Evolutionary conservation across 1,140 invertebrate genomes (phyloP).

Genomic region (Cheumatopsyche charites): DNA sequence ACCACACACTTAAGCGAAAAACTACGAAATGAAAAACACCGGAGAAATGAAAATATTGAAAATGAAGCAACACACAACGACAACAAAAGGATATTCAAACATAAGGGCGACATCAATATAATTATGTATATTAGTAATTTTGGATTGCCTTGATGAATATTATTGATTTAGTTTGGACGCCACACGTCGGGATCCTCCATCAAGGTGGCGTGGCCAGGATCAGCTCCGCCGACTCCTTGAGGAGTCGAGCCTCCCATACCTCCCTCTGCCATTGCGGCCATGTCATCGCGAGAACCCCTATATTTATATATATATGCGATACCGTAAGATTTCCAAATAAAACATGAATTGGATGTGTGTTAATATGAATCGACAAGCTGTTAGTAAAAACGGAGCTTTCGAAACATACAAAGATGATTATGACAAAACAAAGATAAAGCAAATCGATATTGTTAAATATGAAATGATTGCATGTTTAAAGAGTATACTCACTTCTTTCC

Average conservation of each 20-base stretch:
- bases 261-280: constrained; percentile 78
- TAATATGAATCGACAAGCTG: background rate
- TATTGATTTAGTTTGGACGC: constrained; percentile 79
- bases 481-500: constrained; percentile 81
- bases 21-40: background rate
- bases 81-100: too few species aligned
- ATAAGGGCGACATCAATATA: background rate
- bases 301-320: constrained; percentile 27
- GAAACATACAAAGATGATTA: constrained; percentile 11
- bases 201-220: constrained; percentile 75
- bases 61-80: background rate
- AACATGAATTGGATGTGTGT: background rate
- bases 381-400: background rate
- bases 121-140: background rate
- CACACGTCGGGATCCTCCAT: constrained; percentile 90
- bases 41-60: too few species aligned
- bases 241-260: constrained; percentile 66
- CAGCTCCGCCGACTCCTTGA: constrained; percentile 62
- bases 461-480: background rate
- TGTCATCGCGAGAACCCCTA: constrained; percentile 82
- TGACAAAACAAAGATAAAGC: constrained; percentile 4
- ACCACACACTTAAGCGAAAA: background rate
- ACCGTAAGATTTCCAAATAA: background rate
- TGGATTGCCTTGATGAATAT: constrained; percentile 54
- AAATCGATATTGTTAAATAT: background rate